Evolutionary conservation across 1,140 invertebrate genomes (phyloP), one percentile per base, ranked within the genome.

Genomic region (Lepidurus packardi): DNA sequence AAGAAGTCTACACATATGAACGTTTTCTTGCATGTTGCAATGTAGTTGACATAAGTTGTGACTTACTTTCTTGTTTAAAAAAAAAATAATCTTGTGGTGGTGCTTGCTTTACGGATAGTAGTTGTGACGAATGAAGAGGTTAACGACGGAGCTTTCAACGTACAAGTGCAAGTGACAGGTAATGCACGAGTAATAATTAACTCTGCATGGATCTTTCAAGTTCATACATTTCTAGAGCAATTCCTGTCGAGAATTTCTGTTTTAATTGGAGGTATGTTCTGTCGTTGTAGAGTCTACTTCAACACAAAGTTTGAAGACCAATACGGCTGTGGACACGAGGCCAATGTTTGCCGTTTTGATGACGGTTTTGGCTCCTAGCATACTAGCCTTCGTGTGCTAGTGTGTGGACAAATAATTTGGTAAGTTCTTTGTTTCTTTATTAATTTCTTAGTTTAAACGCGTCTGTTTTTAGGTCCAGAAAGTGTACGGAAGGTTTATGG

Each of bases 151-250:
- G 53, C 16, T n/a, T 65, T 65, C 53, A n/a, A n/a, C 53, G 13
- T 13, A n/a, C 53, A 65, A 65, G 53, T 65, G 53, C 53, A 65
- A 65, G 53, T 65, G 21, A 65, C 53, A 65, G 53, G 53, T 65
- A 65, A 65, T 65, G 53, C 53, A 65, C 53, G 53, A 65, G 21
- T 21, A 65, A 65, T 13, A 65, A 21, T 16, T 21, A 13, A 21
- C 53, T 65, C 16, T 65, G 53, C 53, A 65, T 65, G 53, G 21
- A 21, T 65, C 13, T 65, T n/a, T 13, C 53, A n/a, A 34, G 34
- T 34, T 34, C 3, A 34, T 34, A 34, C 2, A 34, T 4, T 34
- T 34, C 34, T 34, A 3, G 34, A 34, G 4, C 34, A 34, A 34
- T 34, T 34, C 34, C 34, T 34, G 0, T 34, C 34, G 21, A 65